phyloP scores from a whole-genome alignment of 2,113 vertebrate species.

The Pandion haliaetus region DNA sequence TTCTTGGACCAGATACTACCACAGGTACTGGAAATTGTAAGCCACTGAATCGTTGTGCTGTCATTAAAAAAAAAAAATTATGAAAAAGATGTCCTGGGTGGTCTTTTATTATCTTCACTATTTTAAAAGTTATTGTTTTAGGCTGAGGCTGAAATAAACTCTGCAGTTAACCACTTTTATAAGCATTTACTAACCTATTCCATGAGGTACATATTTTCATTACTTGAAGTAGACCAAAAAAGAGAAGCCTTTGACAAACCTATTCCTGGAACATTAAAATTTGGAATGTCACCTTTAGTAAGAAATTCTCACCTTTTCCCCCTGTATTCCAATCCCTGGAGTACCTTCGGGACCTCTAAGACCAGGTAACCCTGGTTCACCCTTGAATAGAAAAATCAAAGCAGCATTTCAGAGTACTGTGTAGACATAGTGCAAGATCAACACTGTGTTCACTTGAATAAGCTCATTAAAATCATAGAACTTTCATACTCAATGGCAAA shows the following conservation, averaged over 20 bases:
- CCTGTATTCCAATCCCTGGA: slow-evolving; percentile 83
- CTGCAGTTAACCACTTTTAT: neutral
- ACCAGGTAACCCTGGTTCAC: slow-evolving; percentile 83
- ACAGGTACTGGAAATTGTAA: neutral
- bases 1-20: neutral
- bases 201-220: neutral
- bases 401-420: neutral
- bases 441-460: neutral
- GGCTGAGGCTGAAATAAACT: neutral
- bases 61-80: neutral
- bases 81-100: neutral
- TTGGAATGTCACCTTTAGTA: neutral
- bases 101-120: neutral
- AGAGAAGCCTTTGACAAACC: neutral
- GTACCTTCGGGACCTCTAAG: slow-evolving; percentile 83
- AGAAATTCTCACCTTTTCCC: slow-evolving; percentile 81
- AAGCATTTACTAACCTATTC: neutral
- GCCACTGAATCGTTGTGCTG: neutral
- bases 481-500: neutral
- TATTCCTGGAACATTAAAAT: neutral
- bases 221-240: neutral
- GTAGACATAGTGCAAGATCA: neutral
- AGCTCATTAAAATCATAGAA: neutral
- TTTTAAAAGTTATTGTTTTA: neutral
- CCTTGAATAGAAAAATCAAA: slow-evolving; percentile 64